Conservation (phyloP, 2,888 invertebrate genomes). For the Magallana nippona region DNA sequence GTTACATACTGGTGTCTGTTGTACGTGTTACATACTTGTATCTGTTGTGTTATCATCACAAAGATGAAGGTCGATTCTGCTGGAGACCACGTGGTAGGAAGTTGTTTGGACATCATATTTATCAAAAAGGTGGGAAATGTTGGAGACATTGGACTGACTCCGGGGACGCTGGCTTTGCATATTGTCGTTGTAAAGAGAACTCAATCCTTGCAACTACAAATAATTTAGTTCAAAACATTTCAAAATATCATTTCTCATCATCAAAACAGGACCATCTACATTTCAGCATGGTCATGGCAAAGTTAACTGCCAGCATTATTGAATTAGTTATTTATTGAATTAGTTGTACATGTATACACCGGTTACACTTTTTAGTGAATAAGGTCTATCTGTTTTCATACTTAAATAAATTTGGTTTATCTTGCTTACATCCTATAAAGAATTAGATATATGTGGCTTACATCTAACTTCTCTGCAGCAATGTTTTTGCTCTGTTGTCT, state of each 20-base stretch:
- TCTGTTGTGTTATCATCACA: conserved; percentile 88
- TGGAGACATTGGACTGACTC: conserved; percentile 53
- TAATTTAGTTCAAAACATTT: background rate
- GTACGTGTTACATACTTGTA: conserved; percentile 61
- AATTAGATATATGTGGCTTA: conserved; percentile 50
- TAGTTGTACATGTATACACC: no score
- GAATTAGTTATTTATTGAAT: no score
- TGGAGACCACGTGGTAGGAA: conserved; percentile 93
- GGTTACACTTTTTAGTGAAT: no score
- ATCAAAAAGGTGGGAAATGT: conserved; percentile 85
- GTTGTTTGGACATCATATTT: conserved; percentile 97
- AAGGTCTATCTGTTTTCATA: no score
- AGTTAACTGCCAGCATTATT: no score
- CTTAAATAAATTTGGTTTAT: no score
- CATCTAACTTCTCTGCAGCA: conserved; percentile 77
- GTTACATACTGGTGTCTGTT: background rate
- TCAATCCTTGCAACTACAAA: conserved; percentile 67
- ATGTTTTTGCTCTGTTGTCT: conserved; percentile 74
- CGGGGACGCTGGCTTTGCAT: conserved; percentile 60
- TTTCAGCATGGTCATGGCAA: no score
- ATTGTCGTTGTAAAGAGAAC: conserved; percentile 54
- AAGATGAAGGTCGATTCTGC: conserved; percentile 95
- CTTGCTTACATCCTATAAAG: no score
- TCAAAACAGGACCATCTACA: no score
- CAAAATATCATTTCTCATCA: background rate